Evolutionary conservation across 2,888 invertebrate genomes (phyloP).

Genomic region (Tortricodes alternella): DNA sequence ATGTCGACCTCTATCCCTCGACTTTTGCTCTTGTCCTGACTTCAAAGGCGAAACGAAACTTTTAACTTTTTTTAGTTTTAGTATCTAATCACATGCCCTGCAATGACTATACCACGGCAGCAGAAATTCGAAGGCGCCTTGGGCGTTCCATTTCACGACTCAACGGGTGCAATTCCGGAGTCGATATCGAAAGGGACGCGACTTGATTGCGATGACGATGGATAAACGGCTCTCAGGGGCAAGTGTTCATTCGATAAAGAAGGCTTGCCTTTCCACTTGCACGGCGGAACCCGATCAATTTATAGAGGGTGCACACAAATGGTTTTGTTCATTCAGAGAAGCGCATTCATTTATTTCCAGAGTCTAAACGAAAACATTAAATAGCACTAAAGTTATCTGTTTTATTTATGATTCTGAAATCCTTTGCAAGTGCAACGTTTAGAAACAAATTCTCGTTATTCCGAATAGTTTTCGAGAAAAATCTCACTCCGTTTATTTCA

Average conservation of each 20-base stretch:
- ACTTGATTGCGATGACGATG: conserved; percentile 30
- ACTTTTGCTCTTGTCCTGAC: too few species aligned
- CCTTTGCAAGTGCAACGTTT: not conserved
- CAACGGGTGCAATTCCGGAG: conserved; percentile 47
- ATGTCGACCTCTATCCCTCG: too few species aligned
- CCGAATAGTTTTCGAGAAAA: conserved; percentile 7
- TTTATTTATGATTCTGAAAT: too few species aligned
- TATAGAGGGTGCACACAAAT: not conserved
- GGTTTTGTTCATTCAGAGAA: conserved; percentile 1
- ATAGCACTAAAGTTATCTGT: not conserved
- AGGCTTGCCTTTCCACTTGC: conserved; percentile 12
- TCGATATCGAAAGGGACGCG: conserved; percentile 30
- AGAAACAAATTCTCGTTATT: not conserved
- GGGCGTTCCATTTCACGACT: conserved; percentile 47
- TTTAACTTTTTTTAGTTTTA: too few species aligned
- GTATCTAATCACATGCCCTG: conserved; percentile 10
- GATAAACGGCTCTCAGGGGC: conserved; percentile 27
- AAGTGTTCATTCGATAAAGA: conserved; percentile 19
- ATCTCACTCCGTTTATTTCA: conserved; percentile 1
- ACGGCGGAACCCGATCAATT: conserved; percentile 1
- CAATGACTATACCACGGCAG: conserved; percentile 4
- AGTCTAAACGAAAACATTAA: not conserved
- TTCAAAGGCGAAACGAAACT: too few species aligned
- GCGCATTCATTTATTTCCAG: not conserved
- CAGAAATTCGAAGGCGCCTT: conserved; percentile 22